Base-by-base conservation (phyloP, 64 coral and sea anemone species). In the Montipora foliosa region DNA sequence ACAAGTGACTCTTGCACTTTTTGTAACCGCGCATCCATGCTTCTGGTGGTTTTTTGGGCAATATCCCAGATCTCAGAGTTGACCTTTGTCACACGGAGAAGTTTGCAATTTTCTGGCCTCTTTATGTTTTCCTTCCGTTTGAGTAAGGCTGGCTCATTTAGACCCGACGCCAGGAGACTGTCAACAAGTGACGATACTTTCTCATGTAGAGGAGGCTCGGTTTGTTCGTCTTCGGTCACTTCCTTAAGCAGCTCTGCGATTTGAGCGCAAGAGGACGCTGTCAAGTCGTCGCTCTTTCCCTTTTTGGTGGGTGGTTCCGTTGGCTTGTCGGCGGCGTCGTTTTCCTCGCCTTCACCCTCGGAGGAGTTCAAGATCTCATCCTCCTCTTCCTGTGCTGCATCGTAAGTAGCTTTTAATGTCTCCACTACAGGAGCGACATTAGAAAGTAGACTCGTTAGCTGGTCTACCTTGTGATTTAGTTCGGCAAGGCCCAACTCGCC, bases 11-110 rank as follows among this genome's bases (percentile, higher is more conserved):
- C 82, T 67, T 93, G 91, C 48, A 93, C 25, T 48, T 93, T 87
- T 69, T 93, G 82, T 53, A 79, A 29, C 5, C 75, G 72, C 14
- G 73, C 82, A 93, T 93, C 82, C 91, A 53, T 53, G 51, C 51
- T 53, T 53, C 51, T 1, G 51, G 51, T 53, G 5, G 51, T 53
- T 53, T 53, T 92, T 44, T 75, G 62, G 13, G 90, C 80, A 53
- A 86, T 85, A 45, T 92, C 90, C 90, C 80, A 92, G 19, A 92
- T 92, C 55, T 92, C 80, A 13, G 70, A 29, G 80, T 85, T 84
- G 21, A 92, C 80, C 58, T 85, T 83, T 21, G n/a, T 74, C 70
- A 74, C 70, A 21, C 0, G 70, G 17, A 92, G 47, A 21, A 92
- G 48, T 50, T 84, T 84, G 19, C 90, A 92, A 73, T 92, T 85